Percentiles rank a stretch among this genome's conserved stretches.
These are phyloP conservation scores for Atlantisia rogersi DNA, from an alignment of 2,113 vertebrate genomes.

Conservation along the genomic window DNA sequence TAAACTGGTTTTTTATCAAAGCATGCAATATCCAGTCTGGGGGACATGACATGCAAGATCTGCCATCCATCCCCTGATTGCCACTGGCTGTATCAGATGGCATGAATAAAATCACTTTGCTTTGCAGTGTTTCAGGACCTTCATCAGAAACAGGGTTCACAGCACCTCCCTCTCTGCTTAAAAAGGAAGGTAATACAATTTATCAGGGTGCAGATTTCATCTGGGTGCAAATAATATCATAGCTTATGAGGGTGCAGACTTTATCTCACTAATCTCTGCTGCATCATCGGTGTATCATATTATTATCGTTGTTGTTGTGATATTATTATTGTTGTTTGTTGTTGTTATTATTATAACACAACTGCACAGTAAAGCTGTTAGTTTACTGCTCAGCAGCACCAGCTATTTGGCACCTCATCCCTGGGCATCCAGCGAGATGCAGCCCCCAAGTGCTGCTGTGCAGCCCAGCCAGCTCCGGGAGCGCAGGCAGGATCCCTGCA, in stretches of 20 bases:
- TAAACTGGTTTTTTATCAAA: not conserved
- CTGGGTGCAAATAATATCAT: not conserved
- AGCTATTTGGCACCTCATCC: not conserved
- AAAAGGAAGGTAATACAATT: not conserved
- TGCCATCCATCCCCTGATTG: not conserved
- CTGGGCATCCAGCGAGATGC: fast-evolving
- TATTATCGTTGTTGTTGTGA: too few species aligned
- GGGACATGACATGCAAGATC: not conserved
- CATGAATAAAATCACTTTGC: not conserved
- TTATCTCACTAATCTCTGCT: not conserved
- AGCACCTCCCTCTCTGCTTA: not conserved
- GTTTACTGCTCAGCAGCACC: not conserved
- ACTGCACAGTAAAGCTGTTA: not conserved
- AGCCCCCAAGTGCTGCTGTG: not conserved
- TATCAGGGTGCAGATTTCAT: not conserved
- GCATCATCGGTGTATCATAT: not conserved
- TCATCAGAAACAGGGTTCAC: not conserved
- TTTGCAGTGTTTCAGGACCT: not conserved
- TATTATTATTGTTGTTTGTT: too few species aligned
- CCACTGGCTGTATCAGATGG: fast-evolving
- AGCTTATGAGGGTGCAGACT: not conserved
- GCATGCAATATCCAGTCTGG: not conserved
- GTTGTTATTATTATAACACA: not conserved
- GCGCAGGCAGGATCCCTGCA: not conserved
- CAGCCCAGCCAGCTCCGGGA: not conserved